A percentile compares a stretch with the other conserved stretches of the same genome.
These are phyloP conservation scores for Tinea semifulvella DNA, from an alignment of 2,888 invertebrate species.

Conservation along the genomic window DNA sequence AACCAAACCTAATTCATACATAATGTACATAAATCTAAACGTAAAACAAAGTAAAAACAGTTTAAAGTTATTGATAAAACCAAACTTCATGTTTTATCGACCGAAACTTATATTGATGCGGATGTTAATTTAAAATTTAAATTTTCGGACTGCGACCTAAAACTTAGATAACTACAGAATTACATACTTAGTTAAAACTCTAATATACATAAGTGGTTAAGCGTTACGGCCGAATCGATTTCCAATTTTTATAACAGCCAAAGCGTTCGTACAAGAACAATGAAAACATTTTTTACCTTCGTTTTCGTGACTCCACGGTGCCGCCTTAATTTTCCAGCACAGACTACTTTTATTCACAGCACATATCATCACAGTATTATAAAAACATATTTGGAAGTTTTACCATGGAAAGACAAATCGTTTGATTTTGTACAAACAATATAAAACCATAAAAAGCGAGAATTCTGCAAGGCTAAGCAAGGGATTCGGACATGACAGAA, in stretches of 20 bases:
- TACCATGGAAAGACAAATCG: conserved; percentile 45
- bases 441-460: conserved; percentile 30
- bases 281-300: conserved; percentile 61
- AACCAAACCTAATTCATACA: background rate
- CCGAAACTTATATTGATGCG: conserved; percentile 4
- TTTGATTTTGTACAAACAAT: conserved; percentile 31
- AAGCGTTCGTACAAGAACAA: conserved; percentile 45
- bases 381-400: conserved; percentile 35
- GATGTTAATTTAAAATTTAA: conserved; percentile 3
- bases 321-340: conserved; percentile 64
- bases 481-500: conserved; percentile 56
- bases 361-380: conserved; percentile 65
- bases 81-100: background rate
- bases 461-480: conserved; percentile 47
- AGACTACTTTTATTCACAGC: conserved; percentile 63
- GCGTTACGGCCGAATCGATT: conserved; percentile 27
- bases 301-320: conserved; percentile 69
- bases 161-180: background rate
- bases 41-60: background rate
- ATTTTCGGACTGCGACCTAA: background rate
- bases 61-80: background rate
- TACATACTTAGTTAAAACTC: background rate
- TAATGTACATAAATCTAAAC: conserved; percentile 3
- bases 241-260: conserved; percentile 30
- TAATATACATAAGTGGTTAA: background rate